Conservation (phyloP, 2,888 invertebrate genomes). For the Pteria penguin region DNA sequence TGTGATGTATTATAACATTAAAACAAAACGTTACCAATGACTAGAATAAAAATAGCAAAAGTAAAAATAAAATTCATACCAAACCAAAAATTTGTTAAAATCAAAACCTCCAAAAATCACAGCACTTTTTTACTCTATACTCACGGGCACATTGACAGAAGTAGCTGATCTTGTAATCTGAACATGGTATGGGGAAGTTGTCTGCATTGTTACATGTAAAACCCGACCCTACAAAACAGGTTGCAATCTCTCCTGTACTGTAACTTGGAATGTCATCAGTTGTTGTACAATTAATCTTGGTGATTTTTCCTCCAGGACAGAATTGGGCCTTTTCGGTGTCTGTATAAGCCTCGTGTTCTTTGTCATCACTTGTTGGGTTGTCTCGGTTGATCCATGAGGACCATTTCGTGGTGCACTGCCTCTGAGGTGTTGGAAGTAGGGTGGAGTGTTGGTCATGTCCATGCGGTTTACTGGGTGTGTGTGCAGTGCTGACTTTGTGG, state of each 20-base stretch:
- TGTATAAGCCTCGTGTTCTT: constrained; percentile 60
- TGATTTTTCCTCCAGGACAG: constrained; percentile 63
- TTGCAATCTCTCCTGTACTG: constrained; percentile 61
- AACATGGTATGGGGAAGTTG: constrained; percentile 57
- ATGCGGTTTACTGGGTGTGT: constrained; percentile 1
- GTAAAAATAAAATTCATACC: no score
- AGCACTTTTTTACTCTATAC: no score
- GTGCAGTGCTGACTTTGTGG: constrained; percentile 1
- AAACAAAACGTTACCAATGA: no score
- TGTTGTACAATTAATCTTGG: constrained; percentile 71
- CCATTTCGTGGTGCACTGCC: constrained; percentile 48
- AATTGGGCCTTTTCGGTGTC: constrained; percentile 54
- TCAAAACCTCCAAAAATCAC: no score
- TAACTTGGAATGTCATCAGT: constrained; percentile 54
- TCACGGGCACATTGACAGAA: constrained; percentile 41
- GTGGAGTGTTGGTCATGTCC: neutral
- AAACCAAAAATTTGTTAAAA: no score
- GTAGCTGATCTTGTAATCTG: constrained; percentile 73
- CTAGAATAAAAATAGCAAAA: no score
- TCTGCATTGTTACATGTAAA: constrained; percentile 83
- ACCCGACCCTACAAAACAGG: constrained; percentile 84
- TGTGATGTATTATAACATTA: no score
- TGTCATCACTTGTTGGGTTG: constrained; percentile 54
- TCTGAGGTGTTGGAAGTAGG: constrained; percentile 6
- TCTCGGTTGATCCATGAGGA: constrained; percentile 65